Evolutionary conservation across 2,888 invertebrate genomes (phyloP).

Genomic region (Heliothis peltigera): DNA sequence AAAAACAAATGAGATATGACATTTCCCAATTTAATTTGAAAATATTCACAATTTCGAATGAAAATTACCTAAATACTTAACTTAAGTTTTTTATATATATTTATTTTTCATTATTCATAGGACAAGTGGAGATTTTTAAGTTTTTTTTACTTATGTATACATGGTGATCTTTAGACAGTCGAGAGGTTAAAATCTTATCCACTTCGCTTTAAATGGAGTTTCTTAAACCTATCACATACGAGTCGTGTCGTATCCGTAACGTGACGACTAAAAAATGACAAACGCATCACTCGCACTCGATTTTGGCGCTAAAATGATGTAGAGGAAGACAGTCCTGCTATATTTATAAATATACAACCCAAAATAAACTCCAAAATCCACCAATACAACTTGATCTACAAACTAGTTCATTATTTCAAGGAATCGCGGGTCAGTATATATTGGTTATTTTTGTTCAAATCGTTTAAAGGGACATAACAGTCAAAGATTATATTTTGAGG

Average conservation of each 20-base stretch:
- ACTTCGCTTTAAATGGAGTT: too few relatives aligned
- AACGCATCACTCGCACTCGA: slow-evolving; percentile 73
- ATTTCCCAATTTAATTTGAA: too few relatives aligned
- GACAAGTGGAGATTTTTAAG: too few relatives aligned
- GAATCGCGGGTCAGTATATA: slow-evolving; percentile 23
- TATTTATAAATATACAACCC: slow-evolving; percentile 74
- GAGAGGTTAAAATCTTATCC: too few relatives aligned
- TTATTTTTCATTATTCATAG: too few relatives aligned
- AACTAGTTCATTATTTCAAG: not conserved
- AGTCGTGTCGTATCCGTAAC: slow-evolving; percentile 56
- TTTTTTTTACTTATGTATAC: too few relatives aligned
- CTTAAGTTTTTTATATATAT: too few relatives aligned
- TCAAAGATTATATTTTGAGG: slow-evolving; percentile 69
- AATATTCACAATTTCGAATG: too few relatives aligned
- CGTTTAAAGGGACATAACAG: slow-evolving; percentile 74
- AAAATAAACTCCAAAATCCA: slow-evolving; percentile 68
- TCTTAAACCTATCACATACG: too few relatives aligned
- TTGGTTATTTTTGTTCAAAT: slow-evolving; percentile 57
- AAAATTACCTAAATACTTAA: too few relatives aligned
- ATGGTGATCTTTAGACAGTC: too few relatives aligned
- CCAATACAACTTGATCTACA: slow-evolving; percentile 61
- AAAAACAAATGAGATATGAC: too few relatives aligned
- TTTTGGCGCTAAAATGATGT: slow-evolving; percentile 88
- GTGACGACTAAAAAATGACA: slow-evolving; percentile 60
- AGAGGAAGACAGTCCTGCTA: slow-evolving; percentile 74